Evolutionary conservation across 2,888 invertebrate species (phyloP).

Genomic region (Acronicta psi): DNA sequence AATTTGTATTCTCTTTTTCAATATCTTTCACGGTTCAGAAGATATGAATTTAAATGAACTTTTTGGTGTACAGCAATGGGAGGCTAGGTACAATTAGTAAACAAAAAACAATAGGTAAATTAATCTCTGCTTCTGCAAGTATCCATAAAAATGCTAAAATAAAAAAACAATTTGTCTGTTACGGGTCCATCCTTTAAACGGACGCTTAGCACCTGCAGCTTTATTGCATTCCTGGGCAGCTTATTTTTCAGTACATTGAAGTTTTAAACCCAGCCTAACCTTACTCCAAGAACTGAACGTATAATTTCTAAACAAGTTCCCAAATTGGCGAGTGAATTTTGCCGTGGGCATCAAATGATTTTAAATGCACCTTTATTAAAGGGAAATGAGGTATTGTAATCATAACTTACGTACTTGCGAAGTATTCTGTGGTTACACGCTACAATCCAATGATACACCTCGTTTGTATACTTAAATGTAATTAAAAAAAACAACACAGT

Average conservation of each 20-base stretch:
- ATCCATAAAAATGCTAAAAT: neutral
- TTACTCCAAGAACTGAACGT: conserved; percentile 77
- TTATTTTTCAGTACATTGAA: conserved; percentile 48
- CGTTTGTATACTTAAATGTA: conserved; percentile 38
- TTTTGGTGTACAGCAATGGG: too few relatives aligned
- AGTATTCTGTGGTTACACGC: conserved; percentile 49
- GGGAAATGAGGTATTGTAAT: conserved; percentile 86
- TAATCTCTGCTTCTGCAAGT: too few relatives aligned
- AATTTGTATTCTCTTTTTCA: too few relatives aligned
- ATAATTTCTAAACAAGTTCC: conserved; percentile 89
- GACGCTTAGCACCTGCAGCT: conserved; percentile 14
- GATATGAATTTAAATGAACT: too few relatives aligned
- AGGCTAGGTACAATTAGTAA: too few relatives aligned
- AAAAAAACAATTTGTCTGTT: neutral
- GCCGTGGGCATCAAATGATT: conserved; percentile 78
- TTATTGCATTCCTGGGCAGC: conserved; percentile 37
- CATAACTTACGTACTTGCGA: conserved; percentile 67
- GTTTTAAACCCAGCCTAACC: conserved; percentile 69
- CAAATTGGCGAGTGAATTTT: conserved; percentile 84
- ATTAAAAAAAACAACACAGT: neutral
- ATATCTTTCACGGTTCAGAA: too few relatives aligned
- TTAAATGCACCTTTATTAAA: conserved; percentile 83
- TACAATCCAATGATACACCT: conserved; percentile 27
- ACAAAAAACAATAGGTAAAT: too few relatives aligned
- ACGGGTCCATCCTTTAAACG: neutral